Percentiles rank a stretch among this genome's conserved stretches.
Evolutionary conservation across 2,113 vertebrate genomes (phyloP).

Genomic region (Eidolon helvum): DNA sequence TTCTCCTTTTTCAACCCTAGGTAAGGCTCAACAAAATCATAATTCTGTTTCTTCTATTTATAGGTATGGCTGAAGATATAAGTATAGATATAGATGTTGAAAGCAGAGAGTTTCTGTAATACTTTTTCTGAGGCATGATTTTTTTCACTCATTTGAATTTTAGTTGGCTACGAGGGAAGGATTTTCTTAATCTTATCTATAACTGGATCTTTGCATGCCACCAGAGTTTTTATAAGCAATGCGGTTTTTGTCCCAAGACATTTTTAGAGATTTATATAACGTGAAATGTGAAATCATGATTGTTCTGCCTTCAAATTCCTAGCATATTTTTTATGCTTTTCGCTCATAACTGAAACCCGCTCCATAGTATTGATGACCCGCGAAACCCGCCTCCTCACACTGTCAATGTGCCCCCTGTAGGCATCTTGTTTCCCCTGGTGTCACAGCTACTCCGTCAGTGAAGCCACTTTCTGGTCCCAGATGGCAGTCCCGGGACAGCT

Average conservation of each 20-base stretch:
- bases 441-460: neutral
- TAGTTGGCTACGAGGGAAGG: neutral
- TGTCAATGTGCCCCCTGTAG: neutral
- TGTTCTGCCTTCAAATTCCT: neutral
- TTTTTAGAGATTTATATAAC: conserved; percentile 1
- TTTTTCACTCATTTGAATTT: neutral
- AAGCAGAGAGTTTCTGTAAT: neutral
- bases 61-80: neutral
- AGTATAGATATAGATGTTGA: neutral
- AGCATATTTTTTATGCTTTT: neutral
- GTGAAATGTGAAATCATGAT: neutral
- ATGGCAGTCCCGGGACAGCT: neutral
- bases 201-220: neutral
- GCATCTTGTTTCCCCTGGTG: neutral
- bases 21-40: neutral
- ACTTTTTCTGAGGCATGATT: neutral
- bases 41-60: neutral
- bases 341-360: neutral
- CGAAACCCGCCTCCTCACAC: neutral
- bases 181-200: neutral
- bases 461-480: neutral
- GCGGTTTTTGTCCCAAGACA: neutral
- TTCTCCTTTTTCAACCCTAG: neutral
- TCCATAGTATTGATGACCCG: neutral
- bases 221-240: neutral